These are phyloP conservation scores for Eupithecia inturbata DNA, from an alignment of 2,888 invertebrate species.

Conservation along the genomic window DNA sequence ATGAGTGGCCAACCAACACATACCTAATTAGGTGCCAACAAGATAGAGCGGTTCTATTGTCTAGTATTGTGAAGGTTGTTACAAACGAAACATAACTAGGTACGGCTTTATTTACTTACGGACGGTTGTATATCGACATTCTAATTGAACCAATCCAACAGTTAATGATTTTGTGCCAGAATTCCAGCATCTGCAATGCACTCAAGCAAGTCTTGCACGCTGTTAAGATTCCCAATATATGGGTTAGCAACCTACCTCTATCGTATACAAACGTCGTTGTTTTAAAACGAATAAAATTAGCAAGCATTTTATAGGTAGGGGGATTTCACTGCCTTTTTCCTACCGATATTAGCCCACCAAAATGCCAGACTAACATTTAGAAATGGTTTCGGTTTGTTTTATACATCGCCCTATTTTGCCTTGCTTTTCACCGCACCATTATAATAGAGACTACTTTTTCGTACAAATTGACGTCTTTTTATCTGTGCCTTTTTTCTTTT, in stretches of 20 bases:
- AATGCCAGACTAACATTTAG: slow-evolving; percentile 79
- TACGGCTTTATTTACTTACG: background rate
- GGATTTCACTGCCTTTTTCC: slow-evolving; percentile 26
- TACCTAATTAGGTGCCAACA: background rate
- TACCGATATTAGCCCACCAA: slow-evolving; percentile 56
- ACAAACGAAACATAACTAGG: background rate
- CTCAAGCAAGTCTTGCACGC: background rate
- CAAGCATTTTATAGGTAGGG: slow-evolving; percentile 17
- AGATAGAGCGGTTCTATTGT: slow-evolving; percentile 1
- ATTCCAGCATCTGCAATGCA: slow-evolving; percentile 7
- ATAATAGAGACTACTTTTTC: slow-evolving; percentile 39
- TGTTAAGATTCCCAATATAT: background rate
- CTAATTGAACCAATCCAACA: background rate
- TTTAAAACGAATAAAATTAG: background rate
- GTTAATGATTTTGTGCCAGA: background rate
- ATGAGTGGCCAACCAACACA: background rate
- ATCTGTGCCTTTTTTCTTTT: background rate
- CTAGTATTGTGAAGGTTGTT: background rate
- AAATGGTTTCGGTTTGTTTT: slow-evolving; percentile 69
- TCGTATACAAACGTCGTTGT: background rate
- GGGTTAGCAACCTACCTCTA: slow-evolving; percentile 1
- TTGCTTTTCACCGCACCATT: slow-evolving; percentile 47
- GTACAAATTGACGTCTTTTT: background rate
- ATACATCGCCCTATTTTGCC: slow-evolving; percentile 66
- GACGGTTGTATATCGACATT: background rate